A percentile compares a stretch with the other conserved stretches of the same genome.
Conservation (phyloP, 2,888 invertebrate genomes). For the Oithona nana region DNA sequence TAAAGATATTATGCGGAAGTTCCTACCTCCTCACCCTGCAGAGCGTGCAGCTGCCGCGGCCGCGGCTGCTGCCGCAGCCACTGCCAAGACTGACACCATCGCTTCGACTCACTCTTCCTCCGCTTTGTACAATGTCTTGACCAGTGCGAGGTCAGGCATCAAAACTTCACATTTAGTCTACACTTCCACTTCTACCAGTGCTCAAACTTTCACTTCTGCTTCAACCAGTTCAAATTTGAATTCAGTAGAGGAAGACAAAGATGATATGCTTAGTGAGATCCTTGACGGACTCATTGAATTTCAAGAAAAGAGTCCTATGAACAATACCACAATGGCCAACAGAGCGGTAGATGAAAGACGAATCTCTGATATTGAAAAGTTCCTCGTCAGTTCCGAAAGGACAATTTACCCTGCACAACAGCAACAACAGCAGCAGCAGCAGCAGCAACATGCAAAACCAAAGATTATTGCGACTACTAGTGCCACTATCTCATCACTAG, state of each 20-base stretch:
- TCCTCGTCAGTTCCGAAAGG: neutral
- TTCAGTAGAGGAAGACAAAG: neutral
- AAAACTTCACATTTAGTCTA: neutral
- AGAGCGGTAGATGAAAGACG: neutral
- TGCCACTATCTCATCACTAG: neutral
- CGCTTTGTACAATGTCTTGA: neutral
- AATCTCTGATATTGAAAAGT: conserved; percentile 9
- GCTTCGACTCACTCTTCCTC: neutral
- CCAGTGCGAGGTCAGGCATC: neutral
- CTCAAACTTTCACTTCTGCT: neutral
- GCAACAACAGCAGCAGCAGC: neutral
- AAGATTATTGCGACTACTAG: too few species aligned
- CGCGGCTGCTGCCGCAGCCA: neutral
- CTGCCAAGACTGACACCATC: neutral
- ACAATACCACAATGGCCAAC: neutral
- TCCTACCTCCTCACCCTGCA: conserved; percentile 10
- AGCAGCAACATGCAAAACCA: neutral
- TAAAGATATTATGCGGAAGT: conserved; percentile 10
- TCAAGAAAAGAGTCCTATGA: neutral
- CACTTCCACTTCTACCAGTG: neutral
- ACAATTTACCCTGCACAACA: neutral
- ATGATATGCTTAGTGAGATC: conserved; percentile 1
- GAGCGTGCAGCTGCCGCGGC: neutral
- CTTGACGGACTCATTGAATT: conserved; percentile 12
- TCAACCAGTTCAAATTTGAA: neutral